Conservation (phyloP, 1,140 invertebrate genomes). For the Cyphomyrmex costatus region DNA sequence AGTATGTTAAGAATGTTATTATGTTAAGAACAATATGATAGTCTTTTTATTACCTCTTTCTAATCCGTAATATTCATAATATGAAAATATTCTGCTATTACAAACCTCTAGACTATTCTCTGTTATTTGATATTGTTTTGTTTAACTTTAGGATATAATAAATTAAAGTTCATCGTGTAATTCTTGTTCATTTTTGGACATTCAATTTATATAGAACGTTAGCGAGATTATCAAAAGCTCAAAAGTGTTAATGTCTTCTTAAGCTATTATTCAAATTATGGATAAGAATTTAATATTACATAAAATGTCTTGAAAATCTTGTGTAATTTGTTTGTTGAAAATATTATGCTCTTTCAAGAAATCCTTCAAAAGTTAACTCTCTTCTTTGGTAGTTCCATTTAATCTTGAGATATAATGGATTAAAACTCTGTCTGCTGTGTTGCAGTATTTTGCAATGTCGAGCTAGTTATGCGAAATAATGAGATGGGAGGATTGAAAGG, state of each 20-base stretch:
- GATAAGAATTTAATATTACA: neutral
- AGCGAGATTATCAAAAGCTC: constrained; percentile 13
- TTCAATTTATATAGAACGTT: neutral
- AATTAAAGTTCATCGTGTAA: constrained; percentile 19
- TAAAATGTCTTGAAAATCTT: neutral
- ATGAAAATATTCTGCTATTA: neutral
- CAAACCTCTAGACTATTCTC: neutral
- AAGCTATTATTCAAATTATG: constrained; percentile 31
- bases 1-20: too few species aligned
- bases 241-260: constrained; percentile 12
- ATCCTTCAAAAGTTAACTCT: neutral
- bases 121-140: neutral
- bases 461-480: constrained; percentile 17
- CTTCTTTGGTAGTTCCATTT: neutral
- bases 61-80: constrained; percentile 3
- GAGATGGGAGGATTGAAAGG: neutral
- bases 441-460: neutral
- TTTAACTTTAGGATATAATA: constrained; percentile 39
- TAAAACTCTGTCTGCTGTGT: neutral
- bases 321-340: neutral
- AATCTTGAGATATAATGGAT: constrained; percentile 46
- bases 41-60: neutral
- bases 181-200: neutral
- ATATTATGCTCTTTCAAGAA: neutral
- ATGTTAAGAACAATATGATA: neutral